phyloP scores from a whole-genome alignment of 2,888 invertebrate genomes.

The Hypomecis atomaria region DNA sequence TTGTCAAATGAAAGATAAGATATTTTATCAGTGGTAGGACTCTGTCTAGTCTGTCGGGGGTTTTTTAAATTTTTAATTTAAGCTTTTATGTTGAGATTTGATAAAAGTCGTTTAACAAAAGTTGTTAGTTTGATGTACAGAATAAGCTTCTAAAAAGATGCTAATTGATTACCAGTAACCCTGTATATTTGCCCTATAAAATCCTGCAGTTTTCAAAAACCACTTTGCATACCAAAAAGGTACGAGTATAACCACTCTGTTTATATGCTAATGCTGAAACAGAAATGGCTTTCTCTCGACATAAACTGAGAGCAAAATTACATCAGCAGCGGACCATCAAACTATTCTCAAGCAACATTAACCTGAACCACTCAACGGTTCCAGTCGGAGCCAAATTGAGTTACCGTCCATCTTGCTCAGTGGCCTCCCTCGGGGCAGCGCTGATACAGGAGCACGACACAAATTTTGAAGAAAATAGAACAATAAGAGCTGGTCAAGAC shows the following conservation, averaged over 20 bases:
- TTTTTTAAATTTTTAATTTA: too few relatives aligned
- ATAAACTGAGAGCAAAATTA: conserved; percentile 18
- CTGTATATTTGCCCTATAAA: too few relatives aligned
- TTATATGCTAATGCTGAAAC: background rate
- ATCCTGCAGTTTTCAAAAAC: too few relatives aligned
- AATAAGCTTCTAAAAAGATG: too few relatives aligned
- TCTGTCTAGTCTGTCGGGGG: too few relatives aligned
- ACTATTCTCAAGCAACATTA: conserved; percentile 29
- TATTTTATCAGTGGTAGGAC: too few relatives aligned
- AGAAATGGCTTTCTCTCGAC: background rate
- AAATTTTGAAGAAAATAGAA: background rate
- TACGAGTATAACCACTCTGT: background rate
- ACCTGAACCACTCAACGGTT: conserved; percentile 20
- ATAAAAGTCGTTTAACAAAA: too few relatives aligned
- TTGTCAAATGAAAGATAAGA: too few relatives aligned
- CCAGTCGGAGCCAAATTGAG: conserved; percentile 28
- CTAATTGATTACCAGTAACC: too few relatives aligned
- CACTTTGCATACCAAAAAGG: too few relatives aligned
- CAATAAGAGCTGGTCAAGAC: background rate
- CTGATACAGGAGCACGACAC: background rate
- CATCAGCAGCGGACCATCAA: conserved; percentile 27
- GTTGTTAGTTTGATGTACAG: too few relatives aligned
- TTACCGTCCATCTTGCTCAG: conserved; percentile 28
- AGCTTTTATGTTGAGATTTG: too few relatives aligned
- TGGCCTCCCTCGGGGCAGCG: conserved; percentile 27